phyloP scores from a whole-genome alignment of 2,888 invertebrate genomes.

The Sinhomidia bicolor region DNA sequence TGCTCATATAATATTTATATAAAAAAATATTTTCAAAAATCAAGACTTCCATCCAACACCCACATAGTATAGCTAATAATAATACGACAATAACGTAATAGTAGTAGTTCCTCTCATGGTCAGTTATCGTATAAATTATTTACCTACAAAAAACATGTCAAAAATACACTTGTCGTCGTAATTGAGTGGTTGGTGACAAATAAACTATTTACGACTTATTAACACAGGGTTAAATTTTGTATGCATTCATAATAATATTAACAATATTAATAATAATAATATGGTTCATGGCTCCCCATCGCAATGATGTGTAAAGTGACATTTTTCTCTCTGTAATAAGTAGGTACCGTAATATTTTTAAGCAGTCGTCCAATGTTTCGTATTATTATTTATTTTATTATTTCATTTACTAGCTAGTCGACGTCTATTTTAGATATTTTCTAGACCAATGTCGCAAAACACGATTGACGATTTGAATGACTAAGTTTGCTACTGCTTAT shows the following conservation, averaged over 20 bases:
- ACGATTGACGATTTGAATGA: conserved; percentile 5
- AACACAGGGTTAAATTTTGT: background rate
- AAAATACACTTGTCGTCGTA: background rate
- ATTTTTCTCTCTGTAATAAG: background rate
- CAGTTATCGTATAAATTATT: background rate
- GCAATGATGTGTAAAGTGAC: background rate
- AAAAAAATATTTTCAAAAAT: too few relatives aligned
- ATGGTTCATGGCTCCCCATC: conserved; percentile 8
- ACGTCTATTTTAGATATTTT: conserved; percentile 20
- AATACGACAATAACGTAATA: background rate
- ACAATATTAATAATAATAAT: background rate
- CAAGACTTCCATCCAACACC: background rate
- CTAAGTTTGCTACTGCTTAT: background rate
- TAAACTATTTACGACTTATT: background rate
- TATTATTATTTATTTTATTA: background rate
- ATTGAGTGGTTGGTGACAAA: background rate
- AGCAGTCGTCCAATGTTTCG: background rate
- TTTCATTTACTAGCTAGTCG: background rate
- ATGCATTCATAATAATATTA: too few relatives aligned
- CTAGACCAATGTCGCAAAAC: conserved; percentile 39
- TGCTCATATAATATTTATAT: too few relatives aligned
- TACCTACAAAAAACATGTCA: background rate
- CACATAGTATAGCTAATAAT: background rate
- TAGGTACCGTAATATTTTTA: background rate
- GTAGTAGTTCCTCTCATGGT: background rate